Conservation (phyloP, 2,797 vertebrate genomes). For the Xiphorhynchus erythropygius region DNA sequence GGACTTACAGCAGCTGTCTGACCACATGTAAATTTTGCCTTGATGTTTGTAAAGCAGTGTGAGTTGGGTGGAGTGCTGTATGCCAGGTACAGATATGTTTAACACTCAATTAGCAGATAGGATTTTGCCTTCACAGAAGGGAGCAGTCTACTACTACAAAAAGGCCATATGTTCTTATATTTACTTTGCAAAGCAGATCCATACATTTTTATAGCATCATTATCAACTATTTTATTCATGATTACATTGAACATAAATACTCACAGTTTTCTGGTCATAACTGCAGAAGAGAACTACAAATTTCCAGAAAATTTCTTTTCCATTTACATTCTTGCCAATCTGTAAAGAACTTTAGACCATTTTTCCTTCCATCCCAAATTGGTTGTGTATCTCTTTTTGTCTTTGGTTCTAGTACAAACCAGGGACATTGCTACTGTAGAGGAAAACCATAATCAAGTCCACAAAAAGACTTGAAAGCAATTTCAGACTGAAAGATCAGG, state of each 20-base stretch:
- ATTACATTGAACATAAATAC: not conserved
- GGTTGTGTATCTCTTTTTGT: not conserved
- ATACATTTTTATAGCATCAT: not conserved
- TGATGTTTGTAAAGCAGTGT: not conserved
- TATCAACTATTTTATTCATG: not conserved
- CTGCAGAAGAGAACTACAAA: not conserved
- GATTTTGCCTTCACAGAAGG: not conserved
- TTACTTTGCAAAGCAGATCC: not conserved
- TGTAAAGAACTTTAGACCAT: not conserved
- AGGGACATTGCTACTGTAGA: not conserved
- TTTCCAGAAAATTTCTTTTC: not conserved
- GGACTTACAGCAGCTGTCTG: not conserved
- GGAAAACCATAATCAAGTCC: not conserved
- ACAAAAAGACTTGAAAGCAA: not conserved
- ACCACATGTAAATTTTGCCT: not conserved
- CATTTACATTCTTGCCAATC: not conserved
- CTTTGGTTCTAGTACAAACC: not conserved
- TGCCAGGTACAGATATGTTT: not conserved
- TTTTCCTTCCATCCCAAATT: not conserved
- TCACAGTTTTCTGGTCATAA: not conserved
- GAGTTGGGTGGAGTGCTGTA: not conserved
- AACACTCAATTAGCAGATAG: not conserved
- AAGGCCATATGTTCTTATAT: not conserved
- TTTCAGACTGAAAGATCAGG: not conserved
- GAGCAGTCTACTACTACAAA: not conserved